Evolutionary conservation across 35 echinoderm and acorn worm species (phyloP).

Genomic region (Heliocidaris tuberculata): DNA sequence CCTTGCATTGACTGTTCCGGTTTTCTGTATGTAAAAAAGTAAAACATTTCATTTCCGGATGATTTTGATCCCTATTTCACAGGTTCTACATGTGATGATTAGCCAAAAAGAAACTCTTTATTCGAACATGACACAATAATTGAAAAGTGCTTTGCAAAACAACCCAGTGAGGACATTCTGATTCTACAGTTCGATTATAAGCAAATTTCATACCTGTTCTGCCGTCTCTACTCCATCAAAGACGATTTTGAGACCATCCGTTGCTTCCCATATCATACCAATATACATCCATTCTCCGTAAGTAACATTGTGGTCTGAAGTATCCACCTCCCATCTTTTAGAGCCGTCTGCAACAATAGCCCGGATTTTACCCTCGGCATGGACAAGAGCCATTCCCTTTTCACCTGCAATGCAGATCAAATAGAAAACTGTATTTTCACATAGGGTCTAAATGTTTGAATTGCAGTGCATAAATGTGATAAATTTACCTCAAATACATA

Average conservation of each 20-base stretch:
- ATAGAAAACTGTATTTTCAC: neutral
- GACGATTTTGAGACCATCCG: slow-evolving; percentile 41
- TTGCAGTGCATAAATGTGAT: neutral
- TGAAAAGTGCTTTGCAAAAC: too few species aligned
- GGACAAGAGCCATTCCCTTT: slow-evolving; percentile 62
- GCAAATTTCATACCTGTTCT: slow-evolving; percentile 25
- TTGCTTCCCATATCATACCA: slow-evolving; percentile 63
- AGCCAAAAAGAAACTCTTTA: too few species aligned
- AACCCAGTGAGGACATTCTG: too few species aligned
- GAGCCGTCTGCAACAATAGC: slow-evolving; percentile 69
- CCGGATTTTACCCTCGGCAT: slow-evolving; percentile 47
- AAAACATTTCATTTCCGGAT: neutral
- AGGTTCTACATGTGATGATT: too few species aligned
- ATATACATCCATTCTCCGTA: slow-evolving; percentile 83
- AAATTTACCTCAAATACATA: neutral
- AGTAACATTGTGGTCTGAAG: slow-evolving; percentile 45
- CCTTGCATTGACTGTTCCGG: neutral
- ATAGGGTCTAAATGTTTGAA: neutral
- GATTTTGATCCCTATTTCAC: too few species aligned
- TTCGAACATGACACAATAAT: too few species aligned
- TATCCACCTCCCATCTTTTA: slow-evolving; percentile 58
- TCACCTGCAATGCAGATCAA: slow-evolving; percentile 65
- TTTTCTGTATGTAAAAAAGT: slow-evolving; percentile 16
- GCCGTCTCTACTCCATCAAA: slow-evolving; percentile 57
- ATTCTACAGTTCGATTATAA: neutral